Evolutionary conservation across 2,888 invertebrate species (phyloP), one percentile per base, ranked within the genome.

Genomic region (Eulithis prunata): DNA sequence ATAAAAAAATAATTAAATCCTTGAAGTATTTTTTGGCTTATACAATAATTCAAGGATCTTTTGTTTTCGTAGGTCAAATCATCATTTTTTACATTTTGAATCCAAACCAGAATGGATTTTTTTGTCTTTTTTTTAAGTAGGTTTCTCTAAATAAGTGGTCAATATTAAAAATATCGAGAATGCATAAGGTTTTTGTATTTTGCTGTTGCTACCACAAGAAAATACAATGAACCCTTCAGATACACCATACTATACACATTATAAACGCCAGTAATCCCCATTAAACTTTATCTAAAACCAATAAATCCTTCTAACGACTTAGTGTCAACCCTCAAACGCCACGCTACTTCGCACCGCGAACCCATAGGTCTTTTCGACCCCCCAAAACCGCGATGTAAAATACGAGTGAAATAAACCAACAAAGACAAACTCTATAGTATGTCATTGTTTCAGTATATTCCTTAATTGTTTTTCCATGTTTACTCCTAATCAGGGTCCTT

Each of bases 401-500:
- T 84, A 89, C 90, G 21, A 21, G 21, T 21, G 21, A n/a, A n/a
- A n/a, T n/a, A n/a, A n/a, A n/a, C 21, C 21, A 1, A 1, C 2
- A 90, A 89, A 88, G 86, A 82, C 85, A 66, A 88, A 90, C 86
- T 90, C 88, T 89, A 88, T 83, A 87, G 82, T 84, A 80, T 80
- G 83, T 89, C 90, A 90, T 91, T 90, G 90, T 90, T 87, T 84
- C 80, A 86, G 85, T 83, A 86, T 87, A 86, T 87, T 84, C 86
- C 83, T 84, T 91, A 91, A 91, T 91, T 91, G 91, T 91, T 91
- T 91, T 91, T 91, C 91, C 90, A 84, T 91, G 91, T 91, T 85
- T 82, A 80, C 76, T 82, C 83, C 80, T 87, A 84, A 89, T 86
- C 87, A 78, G 88, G 86, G 85, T 82, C 72, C 78, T 75, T 89